Evolutionary conservation across 2,888 invertebrate genomes (phyloP).

Genomic region (Diloba caeruleocephala): DNA sequence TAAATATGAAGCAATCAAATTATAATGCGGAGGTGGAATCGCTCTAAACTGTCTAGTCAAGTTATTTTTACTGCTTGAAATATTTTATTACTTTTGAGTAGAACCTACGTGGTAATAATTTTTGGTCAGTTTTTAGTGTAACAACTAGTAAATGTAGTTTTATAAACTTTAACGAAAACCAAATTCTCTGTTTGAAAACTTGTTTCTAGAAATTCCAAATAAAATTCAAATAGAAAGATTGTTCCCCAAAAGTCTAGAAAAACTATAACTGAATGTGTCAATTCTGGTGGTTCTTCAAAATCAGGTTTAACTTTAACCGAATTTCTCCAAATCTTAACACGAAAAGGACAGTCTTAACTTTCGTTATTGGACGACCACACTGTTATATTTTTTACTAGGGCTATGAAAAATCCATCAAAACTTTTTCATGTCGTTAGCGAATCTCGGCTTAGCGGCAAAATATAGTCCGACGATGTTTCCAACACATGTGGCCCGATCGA

Average conservation of each 20-base stretch:
- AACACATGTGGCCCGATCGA: slow-evolving; percentile 58
- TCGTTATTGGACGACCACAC: slow-evolving; percentile 71
- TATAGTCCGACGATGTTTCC: slow-evolving; percentile 56
- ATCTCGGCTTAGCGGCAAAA: slow-evolving; percentile 65
- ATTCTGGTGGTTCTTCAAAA: slow-evolving; percentile 16
- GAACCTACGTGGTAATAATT: too few relatives aligned
- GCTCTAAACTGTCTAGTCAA: slow-evolving; percentile 22
- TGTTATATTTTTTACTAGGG: slow-evolving; percentile 72
- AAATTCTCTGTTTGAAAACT: neutral
- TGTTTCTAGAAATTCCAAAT: slow-evolving; percentile 5
- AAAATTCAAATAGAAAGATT: neutral
- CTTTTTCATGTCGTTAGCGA: slow-evolving; percentile 83
- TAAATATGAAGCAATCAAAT: slow-evolving; percentile 56
- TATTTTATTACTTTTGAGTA: slow-evolving; percentile 1
- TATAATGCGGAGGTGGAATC: slow-evolving; percentile 37
- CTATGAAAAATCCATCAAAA: slow-evolving; percentile 82
- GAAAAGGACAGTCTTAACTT: slow-evolving; percentile 63
- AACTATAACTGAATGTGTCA: neutral
- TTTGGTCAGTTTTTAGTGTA: too few relatives aligned
- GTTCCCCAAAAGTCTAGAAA: neutral
- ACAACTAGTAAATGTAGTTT: too few relatives aligned
- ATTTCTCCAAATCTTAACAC: slow-evolving; percentile 46
- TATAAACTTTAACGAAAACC: neutral
- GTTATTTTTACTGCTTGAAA: slow-evolving; percentile 19
- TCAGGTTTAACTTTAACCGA: slow-evolving; percentile 33